A percentile compares a stretch with the other conserved stretches of the same genome.
Evolutionary conservation across 1,140 invertebrate genomes (phyloP).

Genomic region (Drosophila tropicalis): DNA sequence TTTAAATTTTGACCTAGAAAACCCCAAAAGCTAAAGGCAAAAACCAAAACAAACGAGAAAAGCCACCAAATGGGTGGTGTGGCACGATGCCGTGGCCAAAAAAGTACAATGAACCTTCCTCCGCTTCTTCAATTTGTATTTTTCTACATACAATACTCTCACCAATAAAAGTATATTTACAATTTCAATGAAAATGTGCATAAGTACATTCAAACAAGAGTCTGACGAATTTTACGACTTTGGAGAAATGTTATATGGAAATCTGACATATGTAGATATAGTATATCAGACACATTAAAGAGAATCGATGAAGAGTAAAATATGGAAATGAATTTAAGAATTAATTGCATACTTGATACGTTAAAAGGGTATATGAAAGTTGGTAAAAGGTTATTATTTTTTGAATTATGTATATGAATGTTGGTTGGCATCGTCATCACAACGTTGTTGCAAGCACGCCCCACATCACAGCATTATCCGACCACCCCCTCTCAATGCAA

Average conservation of each 20-base stretch:
- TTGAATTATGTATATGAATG: neutral
- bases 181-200: no score
- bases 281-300: no score
- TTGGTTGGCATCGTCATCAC: constrained; percentile 34
- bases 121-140: constrained; percentile 46
- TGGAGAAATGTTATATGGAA: no score
- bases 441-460: constrained; percentile 45
- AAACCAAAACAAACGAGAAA: constrained; percentile 30
- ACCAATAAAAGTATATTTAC: neutral
- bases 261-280: no score
- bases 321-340: no score
- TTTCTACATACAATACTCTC: constrained; percentile 4
- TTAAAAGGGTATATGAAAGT: constrained; percentile 5
- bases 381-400: neutral
- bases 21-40: constrained; percentile 14
- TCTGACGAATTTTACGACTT: no score
- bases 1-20: constrained; percentile 70
- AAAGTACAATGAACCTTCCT: constrained; percentile 71
- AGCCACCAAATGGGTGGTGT: constrained; percentile 3
- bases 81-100: constrained; percentile 39
- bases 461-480: neutral
- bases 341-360: no score
- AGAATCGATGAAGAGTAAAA: no score
- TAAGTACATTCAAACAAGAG: no score
- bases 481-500: no score